Base-by-base conservation (phyloP, 64 coral and sea anemone species). In the Montipora cactus region DNA sequence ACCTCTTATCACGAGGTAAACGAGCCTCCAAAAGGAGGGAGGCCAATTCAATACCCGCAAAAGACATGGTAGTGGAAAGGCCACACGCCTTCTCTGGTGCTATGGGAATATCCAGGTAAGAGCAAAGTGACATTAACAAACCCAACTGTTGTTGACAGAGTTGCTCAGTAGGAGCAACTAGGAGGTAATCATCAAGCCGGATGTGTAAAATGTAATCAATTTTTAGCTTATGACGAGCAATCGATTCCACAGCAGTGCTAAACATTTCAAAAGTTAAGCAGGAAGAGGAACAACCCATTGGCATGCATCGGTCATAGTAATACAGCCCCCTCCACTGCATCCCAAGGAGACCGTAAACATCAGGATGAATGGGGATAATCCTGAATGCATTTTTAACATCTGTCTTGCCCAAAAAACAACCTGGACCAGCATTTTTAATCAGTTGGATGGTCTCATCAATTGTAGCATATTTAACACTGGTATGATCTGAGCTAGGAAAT, bases 381-480 rank as follows among this genome's bases (percentile, higher is more conserved):
- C 18, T 1, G 77, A 79, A 79, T 11, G 77, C 80, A 59, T 25
- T 83, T 25, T 59, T 83, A 55, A 53, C 45, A 16, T 86, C 82
- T n/a, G 82, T 86, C 20, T 86, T 86, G 20, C 52, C 82, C 18
- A 86, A 66, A 61, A 86, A 88, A 74, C 85, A 73, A 12, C 67
- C 85, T 14, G 14, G 67, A 20, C 85, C 44, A 16, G 85, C 67
- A 14, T 19, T 45, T 49, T 88, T 88, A 48, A 70, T 88, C 44
- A 88, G 19, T 49, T 52, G 67, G 37, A 88, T 88, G 73, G 85
- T 64, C n/a, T 88, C 67, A 75, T 11, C 25, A 88, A 88, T 48
- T 9, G 25, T 71, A 45, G 85, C 85, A 52, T 88, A 88, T 7
- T 74, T 45, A 44, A 88, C 85, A 51, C 61, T 49, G 16, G 85